A percentile compares a stretch with the other conserved stretches of the same genome.
Evolutionary conservation across 2,888 invertebrate species (phyloP).

Genomic region (Acanthosepion pharaonis): DNA sequence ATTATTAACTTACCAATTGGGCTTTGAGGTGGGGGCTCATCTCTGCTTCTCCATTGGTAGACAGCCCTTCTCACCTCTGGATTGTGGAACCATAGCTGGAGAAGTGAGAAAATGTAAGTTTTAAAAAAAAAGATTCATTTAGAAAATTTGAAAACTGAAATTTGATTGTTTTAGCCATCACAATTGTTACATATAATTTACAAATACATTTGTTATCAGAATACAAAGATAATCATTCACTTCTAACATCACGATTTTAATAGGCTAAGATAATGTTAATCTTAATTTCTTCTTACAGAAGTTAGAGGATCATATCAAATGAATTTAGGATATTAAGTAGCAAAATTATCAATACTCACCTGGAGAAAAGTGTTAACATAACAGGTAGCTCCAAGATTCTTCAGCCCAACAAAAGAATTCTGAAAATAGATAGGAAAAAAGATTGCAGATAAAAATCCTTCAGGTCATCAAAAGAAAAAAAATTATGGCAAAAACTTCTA

Average conservation of each 20-base stretch:
- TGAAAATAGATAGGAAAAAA: slow-evolving; percentile 51
- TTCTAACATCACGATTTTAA: no score
- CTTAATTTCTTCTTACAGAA: no score
- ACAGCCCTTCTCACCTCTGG: slow-evolving; percentile 77
- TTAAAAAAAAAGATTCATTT: no score
- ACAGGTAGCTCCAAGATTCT: slow-evolving; percentile 81
- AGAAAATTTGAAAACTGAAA: no score
- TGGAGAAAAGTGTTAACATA: slow-evolving; percentile 80
- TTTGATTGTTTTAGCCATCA: no score
- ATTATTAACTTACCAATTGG: background rate
- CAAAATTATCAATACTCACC: slow-evolving; percentile 58
- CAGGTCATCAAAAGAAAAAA: background rate
- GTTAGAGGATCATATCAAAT: no score
- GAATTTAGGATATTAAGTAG: background rate
- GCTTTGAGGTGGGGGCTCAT: slow-evolving; percentile 46
- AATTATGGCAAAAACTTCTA: no score
- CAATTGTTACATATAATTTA: no score
- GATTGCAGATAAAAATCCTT: background rate
- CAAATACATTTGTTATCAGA: no score
- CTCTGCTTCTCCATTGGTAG: slow-evolving; percentile 77
- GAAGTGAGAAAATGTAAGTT: background rate
- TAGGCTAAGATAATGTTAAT: no score
- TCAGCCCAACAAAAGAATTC: slow-evolving; percentile 78
- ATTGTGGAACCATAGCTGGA: slow-evolving; percentile 80
- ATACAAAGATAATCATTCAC: no score